Percentiles rank a stretch among this genome's conserved stretches.
These are phyloP conservation scores for Rhombomys opimus DNA, from an alignment of 2,113 vertebrate species.

Conservation along the genomic window DNA sequence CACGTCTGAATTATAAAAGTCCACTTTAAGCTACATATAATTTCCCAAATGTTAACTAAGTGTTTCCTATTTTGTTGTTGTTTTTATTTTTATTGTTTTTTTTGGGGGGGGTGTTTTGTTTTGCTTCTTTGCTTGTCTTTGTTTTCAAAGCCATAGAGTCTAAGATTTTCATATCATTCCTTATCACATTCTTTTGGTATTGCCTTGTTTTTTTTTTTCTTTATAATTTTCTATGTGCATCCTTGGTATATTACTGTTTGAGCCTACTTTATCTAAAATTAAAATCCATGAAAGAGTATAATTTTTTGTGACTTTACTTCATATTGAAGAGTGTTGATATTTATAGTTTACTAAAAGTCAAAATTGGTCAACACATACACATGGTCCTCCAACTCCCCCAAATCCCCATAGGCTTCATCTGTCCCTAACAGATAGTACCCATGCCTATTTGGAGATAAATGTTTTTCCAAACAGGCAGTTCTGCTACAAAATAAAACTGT, in stretches of 20 bases:
- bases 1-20: constrained; percentile 21
- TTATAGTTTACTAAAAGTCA: not conserved
- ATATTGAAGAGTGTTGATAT: not conserved
- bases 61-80: not conserved
- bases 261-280: not conserved
- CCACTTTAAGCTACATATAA: not conserved
- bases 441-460: not conserved
- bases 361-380: not conserved
- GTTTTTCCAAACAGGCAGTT: constrained; percentile 23
- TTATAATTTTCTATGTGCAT: not conserved
- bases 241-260: not conserved
- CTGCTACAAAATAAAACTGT: constrained; percentile 4
- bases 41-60: not conserved
- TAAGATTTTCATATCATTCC: not conserved
- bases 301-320: not conserved
- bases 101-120: not conserved
- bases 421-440: not conserved
- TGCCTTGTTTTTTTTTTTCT: not conserved
- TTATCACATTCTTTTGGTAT: not conserved
- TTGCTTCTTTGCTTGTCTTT: too few species aligned
- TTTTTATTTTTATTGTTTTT: not conserved
- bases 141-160: not conserved
- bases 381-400: not conserved
- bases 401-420: not conserved
- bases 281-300: not conserved